Conservation (phyloP, 1,140 invertebrate species). For the Parapsyche elsis region DNA sequence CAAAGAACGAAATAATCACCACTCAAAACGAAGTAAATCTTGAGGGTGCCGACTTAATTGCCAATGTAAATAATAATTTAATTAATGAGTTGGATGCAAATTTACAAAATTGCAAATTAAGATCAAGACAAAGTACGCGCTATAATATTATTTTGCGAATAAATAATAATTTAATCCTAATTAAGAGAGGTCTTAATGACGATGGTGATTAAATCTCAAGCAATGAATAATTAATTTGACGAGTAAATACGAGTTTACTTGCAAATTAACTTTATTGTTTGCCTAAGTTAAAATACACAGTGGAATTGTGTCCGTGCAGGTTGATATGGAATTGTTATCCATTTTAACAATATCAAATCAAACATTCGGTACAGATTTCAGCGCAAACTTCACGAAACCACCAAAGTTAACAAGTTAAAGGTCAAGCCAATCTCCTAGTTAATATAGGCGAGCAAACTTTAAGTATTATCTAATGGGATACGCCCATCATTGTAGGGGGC, state of each 20-base stretch:
- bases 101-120: conserved; percentile 26
- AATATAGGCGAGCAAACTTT: conserved; percentile 28
- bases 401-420: conserved; percentile 35
- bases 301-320: too few relatives aligned
- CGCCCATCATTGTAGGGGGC: not conserved
- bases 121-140: not conserved
- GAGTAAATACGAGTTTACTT: not conserved
- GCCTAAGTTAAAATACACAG: not conserved
- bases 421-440: conserved; percentile 27
- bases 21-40: conserved; percentile 15
- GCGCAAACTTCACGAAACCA: conserved; percentile 1
- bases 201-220: not conserved
- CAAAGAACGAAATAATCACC: conserved; percentile 5
- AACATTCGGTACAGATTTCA: conserved; percentile 7
- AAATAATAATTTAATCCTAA: not conserved
- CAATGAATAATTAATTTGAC: not conserved
- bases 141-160: not conserved
- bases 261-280: not conserved
- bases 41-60: conserved; percentile 9
- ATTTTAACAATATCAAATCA: conserved; percentile 1
- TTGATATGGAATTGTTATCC: too few relatives aligned
- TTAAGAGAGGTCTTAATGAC: not conserved
- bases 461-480: conserved; percentile 12
- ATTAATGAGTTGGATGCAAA: conserved; percentile 14
- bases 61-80: conserved; percentile 29